phyloP scores from a whole-genome alignment of 2,113 vertebrate genomes.

The Arvicanthis niloticus region DNA sequence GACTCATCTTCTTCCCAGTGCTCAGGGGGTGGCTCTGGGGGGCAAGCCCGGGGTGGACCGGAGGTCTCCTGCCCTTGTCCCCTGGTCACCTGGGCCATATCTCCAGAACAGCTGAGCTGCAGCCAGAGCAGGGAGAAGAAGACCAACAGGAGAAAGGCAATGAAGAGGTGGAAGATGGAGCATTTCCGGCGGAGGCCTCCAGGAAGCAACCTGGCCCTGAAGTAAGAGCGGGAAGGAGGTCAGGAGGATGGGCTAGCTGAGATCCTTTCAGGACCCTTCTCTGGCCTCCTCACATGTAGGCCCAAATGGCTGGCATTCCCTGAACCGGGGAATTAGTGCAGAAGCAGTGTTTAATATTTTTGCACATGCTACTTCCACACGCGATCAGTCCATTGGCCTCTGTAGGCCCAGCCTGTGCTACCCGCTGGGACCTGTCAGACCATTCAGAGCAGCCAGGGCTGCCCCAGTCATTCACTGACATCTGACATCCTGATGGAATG shows the following conservation, averaged over 20 bases:
- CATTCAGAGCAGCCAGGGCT: background rate
- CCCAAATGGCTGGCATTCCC: background rate
- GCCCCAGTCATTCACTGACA: background rate
- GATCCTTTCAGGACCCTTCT: background rate
- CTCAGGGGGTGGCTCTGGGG: slow-evolving; percentile 70
- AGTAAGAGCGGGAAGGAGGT: slow-evolving; percentile 28
- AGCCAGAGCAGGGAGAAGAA: slow-evolving; percentile 95
- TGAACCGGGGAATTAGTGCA: slow-evolving; percentile 51
- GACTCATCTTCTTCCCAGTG: slow-evolving; percentile 86
- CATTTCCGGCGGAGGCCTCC: slow-evolving; percentile 83
- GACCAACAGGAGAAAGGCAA: slow-evolving; percentile 91
- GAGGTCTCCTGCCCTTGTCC: slow-evolving; percentile 55
- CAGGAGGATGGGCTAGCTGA: background rate
- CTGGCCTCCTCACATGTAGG: background rate
- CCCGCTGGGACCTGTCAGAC: background rate
- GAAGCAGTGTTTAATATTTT: slow-evolving; percentile 53
- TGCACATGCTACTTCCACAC: background rate
- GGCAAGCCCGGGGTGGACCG: slow-evolving; percentile 86
- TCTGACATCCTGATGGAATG: background rate
- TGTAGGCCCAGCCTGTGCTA: background rate
- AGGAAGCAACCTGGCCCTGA: slow-evolving; percentile 78
- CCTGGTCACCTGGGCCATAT: slow-evolving; percentile 77
- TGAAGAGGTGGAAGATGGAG: slow-evolving; percentile 86
- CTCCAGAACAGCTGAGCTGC: slow-evolving; percentile 95
- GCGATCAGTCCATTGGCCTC: background rate